Evolutionary conservation across 1,140 invertebrate species (phyloP).

Genomic region (Dryas iulia): DNA sequence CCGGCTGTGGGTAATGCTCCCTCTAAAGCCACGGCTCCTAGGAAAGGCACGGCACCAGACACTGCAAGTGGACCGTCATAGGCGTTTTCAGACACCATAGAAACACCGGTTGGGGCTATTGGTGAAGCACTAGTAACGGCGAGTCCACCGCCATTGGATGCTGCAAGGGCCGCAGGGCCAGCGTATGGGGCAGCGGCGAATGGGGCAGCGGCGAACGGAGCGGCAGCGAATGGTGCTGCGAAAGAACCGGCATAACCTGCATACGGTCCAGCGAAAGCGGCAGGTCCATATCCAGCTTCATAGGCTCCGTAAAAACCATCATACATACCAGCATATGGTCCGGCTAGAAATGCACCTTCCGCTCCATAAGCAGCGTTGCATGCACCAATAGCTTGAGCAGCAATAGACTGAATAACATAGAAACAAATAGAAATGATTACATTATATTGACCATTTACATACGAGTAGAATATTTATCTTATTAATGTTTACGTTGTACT

Average conservation of each 20-base stretch:
- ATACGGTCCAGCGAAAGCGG: neutral
- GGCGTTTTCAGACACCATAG: constrained; percentile 41
- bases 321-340: neutral
- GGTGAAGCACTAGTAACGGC: constrained; percentile 37
- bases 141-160: constrained; percentile 38
- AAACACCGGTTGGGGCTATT: constrained; percentile 40
- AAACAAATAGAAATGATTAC: too few species aligned
- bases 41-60: constrained; percentile 43
- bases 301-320: neutral
- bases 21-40: constrained; percentile 42
- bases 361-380: constrained; percentile 8
- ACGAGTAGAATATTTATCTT: too few species aligned
- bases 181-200: constrained; percentile 3
- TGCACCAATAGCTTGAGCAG: constrained; percentile 23
- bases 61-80: constrained; percentile 45
- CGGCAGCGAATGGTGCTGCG: constrained; percentile 18
- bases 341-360: neutral
- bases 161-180: constrained; percentile 10
- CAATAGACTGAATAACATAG: constrained; percentile 4
- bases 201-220: constrained; percentile 2
- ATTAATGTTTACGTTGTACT: too few species aligned
- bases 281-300: neutral
- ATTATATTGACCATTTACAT: too few species aligned
- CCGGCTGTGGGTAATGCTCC: constrained; percentile 44
- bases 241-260: neutral